phyloP scores from a whole-genome alignment of 2,113 vertebrate species.

The Trinectes maculatus region DNA sequence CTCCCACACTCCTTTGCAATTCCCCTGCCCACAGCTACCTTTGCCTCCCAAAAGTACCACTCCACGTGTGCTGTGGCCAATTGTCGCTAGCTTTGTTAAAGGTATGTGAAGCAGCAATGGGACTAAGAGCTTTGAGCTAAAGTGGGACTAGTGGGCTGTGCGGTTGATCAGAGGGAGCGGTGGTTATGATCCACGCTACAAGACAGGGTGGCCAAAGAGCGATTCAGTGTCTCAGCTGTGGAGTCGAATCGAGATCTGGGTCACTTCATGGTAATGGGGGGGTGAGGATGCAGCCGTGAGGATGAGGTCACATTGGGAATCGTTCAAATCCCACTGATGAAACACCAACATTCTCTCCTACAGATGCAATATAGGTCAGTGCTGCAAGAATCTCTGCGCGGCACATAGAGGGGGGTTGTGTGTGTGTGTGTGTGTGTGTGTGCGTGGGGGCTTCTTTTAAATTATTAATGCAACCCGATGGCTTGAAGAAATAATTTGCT shows the following conservation, averaged over 20 bases:
- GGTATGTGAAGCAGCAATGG: constrained; percentile 50
- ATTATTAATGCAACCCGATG: constrained; percentile 89
- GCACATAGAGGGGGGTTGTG: constrained; percentile 21
- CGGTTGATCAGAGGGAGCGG: constrained; percentile 56
- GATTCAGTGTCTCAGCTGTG: constrained; percentile 24
- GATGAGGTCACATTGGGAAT: constrained; percentile 65
- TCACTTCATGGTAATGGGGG: constrained; percentile 59
- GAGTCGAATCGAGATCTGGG: constrained; percentile 56
- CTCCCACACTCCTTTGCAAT: constrained; percentile 75
- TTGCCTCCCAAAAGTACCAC: constrained; percentile 55
- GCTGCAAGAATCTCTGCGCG: constrained; percentile 56
- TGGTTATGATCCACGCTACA: constrained; percentile 42
- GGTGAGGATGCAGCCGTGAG: constrained; percentile 54
- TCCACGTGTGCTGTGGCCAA: constrained; percentile 32
- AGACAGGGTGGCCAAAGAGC: constrained; percentile 20
- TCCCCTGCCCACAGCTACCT: constrained; percentile 19
- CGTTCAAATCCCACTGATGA: constrained; percentile 56
- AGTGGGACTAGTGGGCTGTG: constrained; percentile 44
- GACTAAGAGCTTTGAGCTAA: constrained; percentile 50
- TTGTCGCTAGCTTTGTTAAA: constrained; percentile 65
- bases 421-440: not conserved
- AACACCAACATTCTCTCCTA: constrained; percentile 24
- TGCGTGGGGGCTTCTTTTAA: constrained; percentile 72
- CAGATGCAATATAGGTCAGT: constrained; percentile 70
- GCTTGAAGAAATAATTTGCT: constrained; percentile 84